These are phyloP conservation scores for Sarcophaga rosellei DNA, from an alignment of 2,888 invertebrate species.

Conservation along the genomic window DNA sequence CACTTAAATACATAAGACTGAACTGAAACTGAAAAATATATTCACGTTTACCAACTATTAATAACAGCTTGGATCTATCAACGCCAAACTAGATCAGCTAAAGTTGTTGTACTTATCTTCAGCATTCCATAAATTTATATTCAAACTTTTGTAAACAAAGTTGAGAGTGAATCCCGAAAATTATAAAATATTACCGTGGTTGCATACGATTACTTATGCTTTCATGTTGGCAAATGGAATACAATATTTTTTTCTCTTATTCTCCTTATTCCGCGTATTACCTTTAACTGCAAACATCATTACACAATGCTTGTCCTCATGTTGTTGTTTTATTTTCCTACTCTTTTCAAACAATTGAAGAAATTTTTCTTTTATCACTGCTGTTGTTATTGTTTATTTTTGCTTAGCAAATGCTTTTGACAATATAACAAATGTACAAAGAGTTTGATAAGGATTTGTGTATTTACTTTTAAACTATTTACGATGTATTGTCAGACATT, in stretches of 20 bases:
- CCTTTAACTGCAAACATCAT: constrained; percentile 23
- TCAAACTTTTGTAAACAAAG: background rate
- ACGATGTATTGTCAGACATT: constrained; percentile 14
- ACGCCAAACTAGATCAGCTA: no score
- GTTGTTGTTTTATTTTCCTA: background rate
- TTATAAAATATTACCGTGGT: background rate
- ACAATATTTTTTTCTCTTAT: background rate
- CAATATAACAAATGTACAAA: constrained; percentile 31
- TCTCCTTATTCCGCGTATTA: background rate
- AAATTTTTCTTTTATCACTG: background rate
- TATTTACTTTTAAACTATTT: constrained; percentile 40
- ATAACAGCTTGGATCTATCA: no score
- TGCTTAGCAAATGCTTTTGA: background rate
- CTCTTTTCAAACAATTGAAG: background rate
- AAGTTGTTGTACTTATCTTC: no score
- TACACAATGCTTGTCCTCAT: background rate
- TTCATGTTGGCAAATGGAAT: background rate
- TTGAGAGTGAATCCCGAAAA: background rate
- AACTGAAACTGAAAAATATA: no score
- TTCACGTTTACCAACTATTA: no score
- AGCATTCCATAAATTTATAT: no score
- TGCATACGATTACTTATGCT: constrained; percentile 2
- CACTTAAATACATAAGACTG: no score
- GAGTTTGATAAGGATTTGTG: constrained; percentile 39
- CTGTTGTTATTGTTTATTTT: background rate